These are phyloP conservation scores for Yponomeuta evonymella DNA, from an alignment of 2,888 invertebrate genomes.

Conservation along the genomic window DNA sequence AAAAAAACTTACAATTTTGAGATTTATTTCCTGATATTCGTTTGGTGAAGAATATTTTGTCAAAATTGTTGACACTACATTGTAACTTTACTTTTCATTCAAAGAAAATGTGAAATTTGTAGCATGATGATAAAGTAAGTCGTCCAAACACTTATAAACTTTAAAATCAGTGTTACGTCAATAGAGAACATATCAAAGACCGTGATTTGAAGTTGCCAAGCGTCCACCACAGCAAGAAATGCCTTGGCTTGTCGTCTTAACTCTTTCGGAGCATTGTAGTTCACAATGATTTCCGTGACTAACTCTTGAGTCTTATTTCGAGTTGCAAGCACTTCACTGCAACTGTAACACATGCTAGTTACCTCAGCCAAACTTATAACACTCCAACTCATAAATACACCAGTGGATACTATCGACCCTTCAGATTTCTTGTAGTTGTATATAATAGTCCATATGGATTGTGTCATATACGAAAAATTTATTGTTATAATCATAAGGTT, in stretches of 20 bases:
- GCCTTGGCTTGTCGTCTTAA: slow-evolving; percentile 21
- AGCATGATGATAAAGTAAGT: slow-evolving; percentile 58
- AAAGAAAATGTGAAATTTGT: slow-evolving; percentile 49
- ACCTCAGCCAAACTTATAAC: slow-evolving; percentile 16
- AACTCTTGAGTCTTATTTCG: slow-evolving; percentile 20
- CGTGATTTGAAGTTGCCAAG: slow-evolving; percentile 32
- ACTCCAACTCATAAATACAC: slow-evolving; percentile 19
- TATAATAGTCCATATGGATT: slow-evolving; percentile 20
- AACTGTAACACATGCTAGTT: slow-evolving; percentile 17
- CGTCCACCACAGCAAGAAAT: slow-evolving; percentile 22
- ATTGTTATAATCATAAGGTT: slow-evolving; percentile 20
- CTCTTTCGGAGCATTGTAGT: slow-evolving; percentile 18
- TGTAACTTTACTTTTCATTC: slow-evolving; percentile 18
- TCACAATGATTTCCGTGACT: slow-evolving; percentile 22
- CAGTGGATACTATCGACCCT: background rate
- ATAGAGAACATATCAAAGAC: slow-evolving; percentile 54
- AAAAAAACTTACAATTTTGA: too few species aligned
- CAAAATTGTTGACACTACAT: too few species aligned
- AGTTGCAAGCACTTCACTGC: slow-evolving; percentile 18
- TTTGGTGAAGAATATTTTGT: too few species aligned
- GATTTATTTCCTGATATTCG: too few species aligned
- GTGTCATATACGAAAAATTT: slow-evolving; percentile 19
- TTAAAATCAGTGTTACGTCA: slow-evolving; percentile 52
- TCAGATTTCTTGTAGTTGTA: slow-evolving; percentile 15
- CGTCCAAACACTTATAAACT: slow-evolving; percentile 54